phyloP scores from a whole-genome alignment of 2,797 vertebrate genomes.

The Myotis findleyi region DNA sequence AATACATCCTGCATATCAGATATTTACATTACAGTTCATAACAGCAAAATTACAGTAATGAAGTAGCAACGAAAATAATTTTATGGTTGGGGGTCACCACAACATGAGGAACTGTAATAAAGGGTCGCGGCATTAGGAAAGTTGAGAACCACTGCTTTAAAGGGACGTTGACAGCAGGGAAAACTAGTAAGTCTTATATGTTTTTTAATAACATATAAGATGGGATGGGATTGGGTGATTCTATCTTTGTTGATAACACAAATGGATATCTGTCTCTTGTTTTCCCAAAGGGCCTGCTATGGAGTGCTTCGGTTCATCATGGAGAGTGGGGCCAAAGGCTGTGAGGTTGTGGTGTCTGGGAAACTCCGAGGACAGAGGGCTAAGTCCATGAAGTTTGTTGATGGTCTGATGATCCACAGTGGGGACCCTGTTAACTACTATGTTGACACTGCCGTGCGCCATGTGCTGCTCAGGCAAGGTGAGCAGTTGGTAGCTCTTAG shows the following conservation, averaged over 20 bases:
- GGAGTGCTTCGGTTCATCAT: conserved; percentile 99
- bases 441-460: conserved; percentile 97
- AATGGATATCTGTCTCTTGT: neutral
- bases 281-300: conserved; percentile 93
- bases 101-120: too few relatives aligned
- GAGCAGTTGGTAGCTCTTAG: conserved; percentile 75
- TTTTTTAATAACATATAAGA: too few relatives aligned
- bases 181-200: neutral
- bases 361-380: conserved; percentile 98
- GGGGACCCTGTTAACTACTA: conserved; percentile 99
- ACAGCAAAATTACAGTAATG: too few relatives aligned
- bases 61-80: too few relatives aligned
- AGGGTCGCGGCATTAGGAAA: too few relatives aligned
- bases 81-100: too few relatives aligned
- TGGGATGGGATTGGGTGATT: too few relatives aligned
- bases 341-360: conserved; percentile 97
- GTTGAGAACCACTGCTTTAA: neutral
- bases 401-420: conserved; percentile 99
- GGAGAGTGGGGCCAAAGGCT: conserved; percentile 98
- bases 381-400: conserved; percentile 99
- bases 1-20: too few relatives aligned
- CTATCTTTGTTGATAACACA: neutral
- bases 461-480: conserved; percentile 98
- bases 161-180: neutral
- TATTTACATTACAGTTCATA: too few relatives aligned